Evolutionary conservation across 64 coral and sea anemone genomes (phyloP), one percentile per base, ranked within the genome.

Genomic region (Stylophora pistillata): DNA sequence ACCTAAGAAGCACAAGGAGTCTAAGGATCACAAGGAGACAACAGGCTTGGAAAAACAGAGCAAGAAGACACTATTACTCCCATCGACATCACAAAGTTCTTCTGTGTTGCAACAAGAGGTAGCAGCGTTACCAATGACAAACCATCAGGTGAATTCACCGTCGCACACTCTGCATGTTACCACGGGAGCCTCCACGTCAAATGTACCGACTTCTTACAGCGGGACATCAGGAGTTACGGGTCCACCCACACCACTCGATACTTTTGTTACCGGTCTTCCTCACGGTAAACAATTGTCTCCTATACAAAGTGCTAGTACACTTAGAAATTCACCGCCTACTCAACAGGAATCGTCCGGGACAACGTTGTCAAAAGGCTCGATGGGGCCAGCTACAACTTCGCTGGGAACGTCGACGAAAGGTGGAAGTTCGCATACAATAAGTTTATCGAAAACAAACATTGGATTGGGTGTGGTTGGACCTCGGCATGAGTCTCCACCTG

Each of bases 371-470:
- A 90, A 47, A 90, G 56, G 72, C 0, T 55, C 53, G 25, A 53
- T 71, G 41, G 78, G 78, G 41, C n/a, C 77, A 15, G 27, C 78
- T n/a, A 73, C 79, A 29, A 84, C 89, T 54, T 91, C 94, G 27
- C 91, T 75, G 12, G 94, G 88, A 63, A 65, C 74, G 59, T 93
- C 94, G 20, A 87, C 87, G 13, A 93, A 92, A 76, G 82, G 78
- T 47, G 88, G 83, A 33, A 87, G 86, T 21, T 74, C 91, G 47
- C 94, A 96, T 13, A 58, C 94, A 11, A 76, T 96, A 18, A 96
- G 84, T 55, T 87, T 96, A 73, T 96, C 94, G 20, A 96, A 93
- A 37, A 96, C 94, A 76, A 96, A 96, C 74, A 96, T 96, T 75
- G 91, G 94, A 59, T 86, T 96, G 18, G 80, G 87, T 13, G 86